Conservation (phyloP, 2,113 vertebrate genomes). For the Anthoscopus minutus region DNA sequence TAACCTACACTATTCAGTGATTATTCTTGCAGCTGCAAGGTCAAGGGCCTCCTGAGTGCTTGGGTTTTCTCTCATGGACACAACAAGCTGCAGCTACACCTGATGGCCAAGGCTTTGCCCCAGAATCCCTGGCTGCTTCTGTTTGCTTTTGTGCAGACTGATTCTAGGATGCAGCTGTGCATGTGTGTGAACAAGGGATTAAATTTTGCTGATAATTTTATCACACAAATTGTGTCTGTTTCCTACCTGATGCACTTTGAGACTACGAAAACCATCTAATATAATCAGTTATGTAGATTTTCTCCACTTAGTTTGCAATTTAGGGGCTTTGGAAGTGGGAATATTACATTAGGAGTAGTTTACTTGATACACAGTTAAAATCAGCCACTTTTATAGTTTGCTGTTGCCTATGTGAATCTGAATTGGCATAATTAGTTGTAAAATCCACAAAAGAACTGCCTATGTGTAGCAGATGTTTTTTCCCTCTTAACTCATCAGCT, state of each 20-base stretch:
- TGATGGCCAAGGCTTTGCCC: not conserved
- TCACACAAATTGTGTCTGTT: not conserved
- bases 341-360: not conserved
- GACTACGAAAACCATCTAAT: not conserved
- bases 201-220: not conserved
- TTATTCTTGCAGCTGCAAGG: not conserved
- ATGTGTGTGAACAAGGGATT: not conserved
- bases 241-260: not conserved
- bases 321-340: not conserved
- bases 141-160: not conserved
- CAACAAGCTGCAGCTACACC: not conserved
- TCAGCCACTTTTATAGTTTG: not conserved
- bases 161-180: fast-evolving
- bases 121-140: not conserved
- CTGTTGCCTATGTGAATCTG: not conserved
- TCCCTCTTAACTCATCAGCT: not conserved
- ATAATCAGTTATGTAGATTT: not conserved
- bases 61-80: not conserved
- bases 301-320: not conserved
- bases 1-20: not conserved
- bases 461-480: not conserved
- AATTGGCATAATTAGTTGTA: not conserved
- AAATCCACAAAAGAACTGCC: not conserved
- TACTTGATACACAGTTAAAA: not conserved
- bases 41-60: not conserved